These are phyloP conservation scores for Condylostylus longicornis DNA, from an alignment of 1,140 invertebrate genomes.

Conservation along the genomic window DNA sequence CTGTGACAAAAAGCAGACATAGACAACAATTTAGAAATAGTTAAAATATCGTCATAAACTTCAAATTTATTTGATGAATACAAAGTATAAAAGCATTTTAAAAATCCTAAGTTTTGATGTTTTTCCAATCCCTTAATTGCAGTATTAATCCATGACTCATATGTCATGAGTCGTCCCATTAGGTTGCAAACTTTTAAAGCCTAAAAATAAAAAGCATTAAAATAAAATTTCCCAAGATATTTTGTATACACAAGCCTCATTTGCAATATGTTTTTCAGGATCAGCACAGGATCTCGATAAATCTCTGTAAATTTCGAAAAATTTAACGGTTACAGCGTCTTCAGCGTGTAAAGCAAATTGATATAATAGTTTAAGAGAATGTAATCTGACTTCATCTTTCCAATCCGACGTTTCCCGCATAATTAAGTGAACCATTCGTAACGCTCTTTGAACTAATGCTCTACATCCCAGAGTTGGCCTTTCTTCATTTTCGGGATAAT, in stretches of 20 bases:
- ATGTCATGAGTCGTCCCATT: slow-evolving; percentile 21
- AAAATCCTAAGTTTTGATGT: slow-evolving; percentile 19
- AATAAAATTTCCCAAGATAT: neutral
- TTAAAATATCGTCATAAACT: slow-evolving; percentile 31
- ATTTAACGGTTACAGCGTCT: slow-evolving; percentile 47
- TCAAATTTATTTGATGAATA: slow-evolving; percentile 43
- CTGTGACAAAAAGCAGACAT: slow-evolving; percentile 29
- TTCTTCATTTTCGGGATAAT: slow-evolving; percentile 49
- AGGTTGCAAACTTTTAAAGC: slow-evolving; percentile 24
- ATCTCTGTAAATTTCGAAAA: slow-evolving; percentile 32
- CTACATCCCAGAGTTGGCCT: slow-evolving; percentile 64
- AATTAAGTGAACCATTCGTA: slow-evolving; percentile 48
- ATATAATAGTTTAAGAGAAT: slow-evolving; percentile 56
- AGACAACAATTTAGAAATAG: slow-evolving; percentile 24
- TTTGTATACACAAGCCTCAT: too few species aligned
- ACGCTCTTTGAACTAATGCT: slow-evolving; percentile 48
- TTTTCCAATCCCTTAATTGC: slow-evolving; percentile 21
- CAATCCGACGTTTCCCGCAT: slow-evolving; percentile 54
- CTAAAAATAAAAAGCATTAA: neutral
- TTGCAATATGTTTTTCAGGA: slow-evolving; percentile 11
- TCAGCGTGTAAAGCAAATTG: slow-evolving; percentile 53
- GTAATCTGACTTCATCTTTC: slow-evolving; percentile 51
- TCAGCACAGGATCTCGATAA: slow-evolving; percentile 35
- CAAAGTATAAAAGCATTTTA: slow-evolving; percentile 37
- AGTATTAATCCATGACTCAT: slow-evolving; percentile 22